Base-by-base conservation (phyloP, 2,888 invertebrate genomes). In the Ormyrus nitidulus region DNA sequence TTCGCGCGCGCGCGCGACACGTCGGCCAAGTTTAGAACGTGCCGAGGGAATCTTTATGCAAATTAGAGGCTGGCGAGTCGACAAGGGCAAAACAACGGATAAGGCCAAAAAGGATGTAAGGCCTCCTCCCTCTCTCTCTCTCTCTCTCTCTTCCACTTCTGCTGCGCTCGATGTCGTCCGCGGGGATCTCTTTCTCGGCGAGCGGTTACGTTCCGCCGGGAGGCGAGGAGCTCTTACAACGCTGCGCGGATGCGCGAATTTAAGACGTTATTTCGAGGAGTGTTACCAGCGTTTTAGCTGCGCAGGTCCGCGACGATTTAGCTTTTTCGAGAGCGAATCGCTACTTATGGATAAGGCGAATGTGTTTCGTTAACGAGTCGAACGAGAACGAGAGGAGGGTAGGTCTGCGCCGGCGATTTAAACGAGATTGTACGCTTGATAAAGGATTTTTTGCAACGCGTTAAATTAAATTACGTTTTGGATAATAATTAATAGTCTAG, bases 1-100 rank as follows among this genome's bases (percentile, higher is more conserved):
- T 70, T 51, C 34, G 53, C 68, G 64, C 61, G 70, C 65, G 13
- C 13, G 19, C 19, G 19, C 19, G 58, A 34, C 65, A 58, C 54
- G 66, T 11, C 61, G 48, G 10, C 58, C 62, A 49, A 51, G 71
- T 68, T 56, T 73, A 72, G 66, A 71, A 61, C 71, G 46, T 56
- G 58, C 53, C 56, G 49, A 68, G 68, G 73, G 81, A 72, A 79
- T 81, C 81, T 81, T 81, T 79, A 81, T 81, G 81, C 72, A 81
- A 81, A 81, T 81, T 75, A 65, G 72, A 76, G 61, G 44, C 51
- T 68, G 54, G 11, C 61, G 48, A 34, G 10, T 19, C 11, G 44
- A 11, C 4, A 59, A 44, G 9, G 34, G 58, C n/a, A 74, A 68
- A 79, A 77, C 54, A 73, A 62, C 44, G 56, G 65, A 69, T 59